Evolutionary conservation across 2,113 vertebrate genomes (phyloP).

Genomic region (Cyprinus carpio): DNA sequence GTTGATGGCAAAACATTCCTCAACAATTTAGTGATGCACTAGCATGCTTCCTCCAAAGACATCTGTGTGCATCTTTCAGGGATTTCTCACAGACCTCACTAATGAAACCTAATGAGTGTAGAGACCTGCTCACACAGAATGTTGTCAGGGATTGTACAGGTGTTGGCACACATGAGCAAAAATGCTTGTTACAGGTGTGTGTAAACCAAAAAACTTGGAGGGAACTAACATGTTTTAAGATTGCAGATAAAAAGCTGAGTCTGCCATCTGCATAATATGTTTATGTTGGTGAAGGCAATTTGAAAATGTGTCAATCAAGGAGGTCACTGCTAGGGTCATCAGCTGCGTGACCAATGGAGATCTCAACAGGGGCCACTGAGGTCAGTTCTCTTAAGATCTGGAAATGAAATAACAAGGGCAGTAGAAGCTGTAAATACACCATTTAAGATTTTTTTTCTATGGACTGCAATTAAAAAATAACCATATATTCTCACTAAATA

Average conservation of each 20-base stretch:
- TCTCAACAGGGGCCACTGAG: neutral
- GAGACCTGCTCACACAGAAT: conserved; percentile 6
- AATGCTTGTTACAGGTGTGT: conserved; percentile 24
- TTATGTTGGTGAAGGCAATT: neutral
- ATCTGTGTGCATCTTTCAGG: conserved; percentile 27
- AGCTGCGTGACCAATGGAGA: neutral
- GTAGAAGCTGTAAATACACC: neutral
- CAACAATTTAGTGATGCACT: neutral
- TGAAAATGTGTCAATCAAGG: conserved; percentile 12
- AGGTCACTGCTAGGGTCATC: neutral
- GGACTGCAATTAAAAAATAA: neutral
- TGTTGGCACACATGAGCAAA: conserved; percentile 22
- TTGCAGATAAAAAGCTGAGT: neutral
- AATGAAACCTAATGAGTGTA: conserved; percentile 24
- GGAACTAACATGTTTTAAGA: neutral
- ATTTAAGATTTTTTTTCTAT: neutral
- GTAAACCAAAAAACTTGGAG: neutral
- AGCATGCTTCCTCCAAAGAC: neutral
- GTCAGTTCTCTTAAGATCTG: conserved; percentile 1
- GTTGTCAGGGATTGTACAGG: conserved; percentile 1
- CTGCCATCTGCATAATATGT: neutral
- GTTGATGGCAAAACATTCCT: neutral
- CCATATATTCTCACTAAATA: neutral
- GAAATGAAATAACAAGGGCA: neutral
- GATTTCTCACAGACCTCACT: conserved; percentile 21